A percentile compares a stretch with the other conserved stretches of the same genome.
Conservation (phyloP, 2,113 vertebrate species). For the Neolamprologus falcicula region DNA sequence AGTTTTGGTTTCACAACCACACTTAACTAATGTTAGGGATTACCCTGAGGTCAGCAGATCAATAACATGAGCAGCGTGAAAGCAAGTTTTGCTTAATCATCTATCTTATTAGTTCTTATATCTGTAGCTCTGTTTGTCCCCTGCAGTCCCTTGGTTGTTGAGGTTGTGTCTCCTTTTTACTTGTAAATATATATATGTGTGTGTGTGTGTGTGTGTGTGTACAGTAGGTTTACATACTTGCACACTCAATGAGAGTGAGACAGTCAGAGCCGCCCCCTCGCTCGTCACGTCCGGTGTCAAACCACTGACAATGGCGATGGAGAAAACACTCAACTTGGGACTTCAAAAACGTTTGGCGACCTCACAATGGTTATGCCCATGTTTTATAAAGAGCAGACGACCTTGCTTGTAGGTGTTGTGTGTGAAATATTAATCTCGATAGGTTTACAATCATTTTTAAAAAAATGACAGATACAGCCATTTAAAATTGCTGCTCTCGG, state of each 20-base stretch:
- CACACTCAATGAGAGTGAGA: background rate
- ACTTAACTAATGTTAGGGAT: background rate
- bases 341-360: background rate
- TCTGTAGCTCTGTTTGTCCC: background rate
- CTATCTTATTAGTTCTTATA: background rate
- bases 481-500: background rate
- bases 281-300: fast-evolving
- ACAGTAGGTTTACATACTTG: background rate
- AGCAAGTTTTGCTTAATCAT: background rate
- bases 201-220: background rate
- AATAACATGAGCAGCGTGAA: background rate
- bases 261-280: background rate
- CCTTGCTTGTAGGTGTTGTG: background rate
- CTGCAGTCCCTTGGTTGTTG: background rate
- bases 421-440: background rate
- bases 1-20: background rate
- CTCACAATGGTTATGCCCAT: background rate
- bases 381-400: background rate
- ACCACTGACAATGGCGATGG: background rate
- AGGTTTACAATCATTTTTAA: background rate
- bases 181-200: background rate
- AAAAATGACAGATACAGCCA: background rate
- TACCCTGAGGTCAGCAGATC: background rate
- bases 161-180: background rate
- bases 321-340: fast-evolving